These are phyloP conservation scores for Papilio demoleus DNA, from an alignment of 2,888 invertebrate species.

Conservation along the genomic window DNA sequence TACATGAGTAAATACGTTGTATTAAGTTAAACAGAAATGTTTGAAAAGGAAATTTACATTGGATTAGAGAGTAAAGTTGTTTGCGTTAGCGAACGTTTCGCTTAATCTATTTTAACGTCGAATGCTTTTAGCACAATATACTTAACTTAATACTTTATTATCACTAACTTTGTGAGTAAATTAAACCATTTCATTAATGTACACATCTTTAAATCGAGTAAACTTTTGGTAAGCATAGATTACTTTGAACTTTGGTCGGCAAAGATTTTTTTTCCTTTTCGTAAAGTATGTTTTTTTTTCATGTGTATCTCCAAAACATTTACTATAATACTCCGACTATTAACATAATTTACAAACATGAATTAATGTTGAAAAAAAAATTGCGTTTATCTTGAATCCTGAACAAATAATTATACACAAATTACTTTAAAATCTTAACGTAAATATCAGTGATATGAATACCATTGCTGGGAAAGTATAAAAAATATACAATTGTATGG, in stretches of 20 bases:
- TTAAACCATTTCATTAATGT: neutral
- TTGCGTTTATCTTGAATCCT: neutral
- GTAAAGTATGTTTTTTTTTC: no score
- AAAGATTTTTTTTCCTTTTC: no score
- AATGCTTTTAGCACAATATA: conserved; percentile 37
- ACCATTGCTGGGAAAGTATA: neutral
- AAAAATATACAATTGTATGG: neutral
- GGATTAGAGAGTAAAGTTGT: conserved; percentile 38
- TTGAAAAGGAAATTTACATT: conserved; percentile 29
- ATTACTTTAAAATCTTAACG: neutral
- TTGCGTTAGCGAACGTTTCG: conserved; percentile 32
- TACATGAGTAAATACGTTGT: conserved; percentile 10
- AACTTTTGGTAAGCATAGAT: no score
- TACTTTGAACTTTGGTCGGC: neutral
- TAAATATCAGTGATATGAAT: neutral
- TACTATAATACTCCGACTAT: no score
- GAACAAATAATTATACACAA: neutral
- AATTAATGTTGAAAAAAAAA: neutral
- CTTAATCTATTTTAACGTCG: conserved; percentile 38
- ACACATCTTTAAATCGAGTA: no score
- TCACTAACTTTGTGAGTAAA: conserved; percentile 7
- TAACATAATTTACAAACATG: neutral
- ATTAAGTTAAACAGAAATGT: conserved; percentile 35
- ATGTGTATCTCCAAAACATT: no score
- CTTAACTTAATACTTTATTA: conserved; percentile 28